These are phyloP conservation scores for Cephus spinipes DNA, from an alignment of 2,888 invertebrate species.

Conservation along the genomic window DNA sequence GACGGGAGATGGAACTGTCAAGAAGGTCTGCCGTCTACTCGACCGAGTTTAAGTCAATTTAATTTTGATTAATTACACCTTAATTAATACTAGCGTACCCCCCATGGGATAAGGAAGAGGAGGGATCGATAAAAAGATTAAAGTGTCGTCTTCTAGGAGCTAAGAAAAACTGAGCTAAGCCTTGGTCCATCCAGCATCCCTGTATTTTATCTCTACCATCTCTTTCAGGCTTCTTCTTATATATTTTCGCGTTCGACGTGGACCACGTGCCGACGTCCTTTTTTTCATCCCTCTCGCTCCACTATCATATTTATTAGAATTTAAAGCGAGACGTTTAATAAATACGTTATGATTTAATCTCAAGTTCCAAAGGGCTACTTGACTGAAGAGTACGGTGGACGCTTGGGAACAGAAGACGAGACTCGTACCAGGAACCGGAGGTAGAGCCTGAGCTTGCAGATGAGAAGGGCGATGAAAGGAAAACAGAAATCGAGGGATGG, in stretches of 20 bases:
- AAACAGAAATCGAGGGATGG: not conserved
- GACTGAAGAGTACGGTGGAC: constrained; percentile 15
- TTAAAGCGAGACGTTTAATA: constrained; percentile 47
- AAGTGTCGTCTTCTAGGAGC: not conserved
- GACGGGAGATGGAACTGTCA: constrained; percentile 34
- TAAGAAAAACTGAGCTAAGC: not conserved
- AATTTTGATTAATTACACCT: constrained; percentile 51
- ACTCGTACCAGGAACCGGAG: not conserved
- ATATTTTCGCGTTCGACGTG: not conserved
- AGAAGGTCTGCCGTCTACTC: constrained; percentile 33
- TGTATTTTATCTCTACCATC: not conserved
- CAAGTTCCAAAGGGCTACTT: constrained; percentile 11
- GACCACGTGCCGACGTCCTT: not conserved
- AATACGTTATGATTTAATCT: constrained; percentile 51
- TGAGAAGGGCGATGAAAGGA: not conserved
- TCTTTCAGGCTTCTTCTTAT: not conserved
- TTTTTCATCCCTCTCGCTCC: not conserved
- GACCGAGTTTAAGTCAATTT: constrained; percentile 44
- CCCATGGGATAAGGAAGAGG: constrained; percentile 19
- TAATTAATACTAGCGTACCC: constrained; percentile 51
- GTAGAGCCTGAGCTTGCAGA: constrained; percentile 2
- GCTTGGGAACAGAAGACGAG: constrained; percentile 8
- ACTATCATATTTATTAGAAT: constrained; percentile 42
- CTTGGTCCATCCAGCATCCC: not conserved
- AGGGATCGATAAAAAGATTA: constrained; percentile 19